These are phyloP conservation scores for Petrophora chlorosata DNA, from an alignment of 2,888 invertebrate genomes.

Conservation along the genomic window DNA sequence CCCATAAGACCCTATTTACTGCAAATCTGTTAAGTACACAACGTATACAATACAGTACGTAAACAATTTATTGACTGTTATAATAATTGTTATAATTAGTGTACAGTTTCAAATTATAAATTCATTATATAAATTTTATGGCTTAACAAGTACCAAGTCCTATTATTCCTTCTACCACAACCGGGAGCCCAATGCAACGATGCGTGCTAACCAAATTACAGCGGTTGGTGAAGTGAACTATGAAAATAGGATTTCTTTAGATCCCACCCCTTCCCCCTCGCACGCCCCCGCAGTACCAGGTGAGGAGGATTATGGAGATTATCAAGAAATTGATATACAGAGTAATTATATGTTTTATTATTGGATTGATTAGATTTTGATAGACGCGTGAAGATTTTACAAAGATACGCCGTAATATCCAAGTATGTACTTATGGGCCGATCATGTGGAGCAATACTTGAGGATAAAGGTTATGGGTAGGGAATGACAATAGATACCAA, in stretches of 20 bases:
- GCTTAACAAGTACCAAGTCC: constrained; percentile 59
- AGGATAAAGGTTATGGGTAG: too few relatives aligned
- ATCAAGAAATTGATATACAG: constrained; percentile 65
- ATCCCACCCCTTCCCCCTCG: constrained; percentile 43
- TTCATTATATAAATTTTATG: not conserved
- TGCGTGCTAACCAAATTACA: constrained; percentile 79
- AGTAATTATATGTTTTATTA: constrained; percentile 19
- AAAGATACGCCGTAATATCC: too few relatives aligned
- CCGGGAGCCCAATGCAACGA: constrained; percentile 75
- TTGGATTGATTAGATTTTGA: constrained; percentile 2
- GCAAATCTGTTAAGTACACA: too few relatives aligned
- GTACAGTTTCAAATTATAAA: too few relatives aligned
- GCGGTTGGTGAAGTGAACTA: constrained; percentile 79
- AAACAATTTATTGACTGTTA: not conserved
- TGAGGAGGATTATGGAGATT: constrained; percentile 73
- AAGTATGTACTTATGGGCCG: too few relatives aligned
- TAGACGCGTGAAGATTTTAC: not conserved
- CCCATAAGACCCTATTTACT: too few relatives aligned
- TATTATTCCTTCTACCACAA: constrained; percentile 33
- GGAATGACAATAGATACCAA: too few relatives aligned
- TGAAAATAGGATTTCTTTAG: constrained; percentile 83
- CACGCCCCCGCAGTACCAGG: constrained; percentile 48
- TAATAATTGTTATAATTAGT: too few relatives aligned
- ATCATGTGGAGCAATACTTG: too few relatives aligned
- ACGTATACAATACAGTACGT: too few relatives aligned